Evolutionary conservation across 1,140 invertebrate species (phyloP).

Genomic region (Brachionus koreanus): DNA sequence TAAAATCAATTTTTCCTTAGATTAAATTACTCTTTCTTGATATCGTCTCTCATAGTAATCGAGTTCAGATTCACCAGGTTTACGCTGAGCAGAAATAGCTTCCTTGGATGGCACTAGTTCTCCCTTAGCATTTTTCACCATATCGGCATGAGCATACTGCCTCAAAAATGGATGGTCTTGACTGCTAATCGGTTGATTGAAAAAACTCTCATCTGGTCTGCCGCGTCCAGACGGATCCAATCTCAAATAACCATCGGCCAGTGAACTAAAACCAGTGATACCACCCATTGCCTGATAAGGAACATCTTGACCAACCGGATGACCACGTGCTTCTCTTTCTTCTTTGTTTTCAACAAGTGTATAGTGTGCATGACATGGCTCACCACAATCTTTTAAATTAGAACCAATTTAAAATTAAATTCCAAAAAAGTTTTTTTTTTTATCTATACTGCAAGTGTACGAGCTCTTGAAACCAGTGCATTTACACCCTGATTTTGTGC

Average conservation of each 20-base stretch:
- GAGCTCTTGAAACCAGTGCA: conserved; percentile 56
- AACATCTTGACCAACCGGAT: conserved; percentile 55
- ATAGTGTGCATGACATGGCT: conserved; percentile 50
- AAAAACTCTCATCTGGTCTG: conserved; percentile 54
- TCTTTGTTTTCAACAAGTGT: conserved; percentile 57
- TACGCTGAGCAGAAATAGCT: conserved; percentile 51
- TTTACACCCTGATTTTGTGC: conserved; percentile 51
- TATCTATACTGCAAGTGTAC: conserved; percentile 51
- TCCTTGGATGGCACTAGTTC: conserved; percentile 48
- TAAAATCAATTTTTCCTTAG: neutral
- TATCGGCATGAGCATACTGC: conserved; percentile 52
- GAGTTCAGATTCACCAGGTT: conserved; percentile 56
- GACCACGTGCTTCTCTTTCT: conserved; percentile 54
- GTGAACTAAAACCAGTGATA: conserved; percentile 57
- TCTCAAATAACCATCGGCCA: conserved; percentile 57
- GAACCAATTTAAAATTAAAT: neutral
- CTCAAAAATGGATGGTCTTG: conserved; percentile 56
- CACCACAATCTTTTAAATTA: conserved; percentile 50
- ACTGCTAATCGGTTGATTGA: conserved; percentile 55
- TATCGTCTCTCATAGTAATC: conserved; percentile 55
- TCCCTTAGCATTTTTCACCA: conserved; percentile 44
- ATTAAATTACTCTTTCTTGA: conserved; percentile 27
- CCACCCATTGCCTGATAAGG: conserved; percentile 59
- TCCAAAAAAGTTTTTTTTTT: neutral
- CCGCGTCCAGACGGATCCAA: conserved; percentile 58